A percentile compares a stretch with the other conserved stretches of the same genome.
Conservation (phyloP, 2,113 vertebrate species). For the Aptenodytes forsteri region DNA sequence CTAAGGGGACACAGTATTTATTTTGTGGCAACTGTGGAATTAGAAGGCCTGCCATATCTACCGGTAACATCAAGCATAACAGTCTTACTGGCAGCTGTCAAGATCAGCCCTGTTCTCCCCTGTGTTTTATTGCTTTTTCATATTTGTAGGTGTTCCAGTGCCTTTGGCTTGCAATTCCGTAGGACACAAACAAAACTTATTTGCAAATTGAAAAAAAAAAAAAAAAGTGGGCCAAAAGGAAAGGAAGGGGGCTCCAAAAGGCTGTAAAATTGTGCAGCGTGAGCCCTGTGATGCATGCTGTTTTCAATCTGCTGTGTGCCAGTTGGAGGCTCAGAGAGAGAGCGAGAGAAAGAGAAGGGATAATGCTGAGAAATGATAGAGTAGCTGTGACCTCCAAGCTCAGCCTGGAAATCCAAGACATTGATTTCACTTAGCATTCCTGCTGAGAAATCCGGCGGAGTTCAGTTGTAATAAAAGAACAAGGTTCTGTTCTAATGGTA, state of each 20-base stretch:
- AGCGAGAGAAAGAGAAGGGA: constrained; percentile 48
- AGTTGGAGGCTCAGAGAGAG: constrained; percentile 78
- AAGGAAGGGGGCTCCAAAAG: constrained; percentile 74
- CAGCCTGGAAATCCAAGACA: constrained; percentile 84
- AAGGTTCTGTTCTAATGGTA: constrained; percentile 85
- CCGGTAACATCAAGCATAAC: neutral
- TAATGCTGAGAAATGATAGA: constrained; percentile 84
- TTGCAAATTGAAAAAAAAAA: constrained; percentile 47
- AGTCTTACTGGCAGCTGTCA: constrained; percentile 9
- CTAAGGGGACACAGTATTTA: neutral
- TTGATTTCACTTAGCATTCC: constrained; percentile 84
- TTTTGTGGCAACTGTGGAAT: neutral
- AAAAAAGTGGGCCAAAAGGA: constrained; percentile 23
- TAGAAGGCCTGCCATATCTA: neutral
- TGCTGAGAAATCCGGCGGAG: constrained; percentile 80
- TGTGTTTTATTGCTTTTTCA: neutral
- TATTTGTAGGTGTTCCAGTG: constrained; percentile 21
- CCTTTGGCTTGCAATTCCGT: constrained; percentile 50
- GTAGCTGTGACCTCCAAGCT: constrained; percentile 82
- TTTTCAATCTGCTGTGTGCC: constrained; percentile 86
- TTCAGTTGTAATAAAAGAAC: constrained; percentile 86
- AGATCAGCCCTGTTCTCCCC: neutral
- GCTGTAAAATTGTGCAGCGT: constrained; percentile 79
- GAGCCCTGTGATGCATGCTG: constrained; percentile 81
- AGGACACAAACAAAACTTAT: constrained; percentile 71